phyloP scores from a whole-genome alignment of 2,888 invertebrate genomes.

The Muschampia plurimacula region DNA sequence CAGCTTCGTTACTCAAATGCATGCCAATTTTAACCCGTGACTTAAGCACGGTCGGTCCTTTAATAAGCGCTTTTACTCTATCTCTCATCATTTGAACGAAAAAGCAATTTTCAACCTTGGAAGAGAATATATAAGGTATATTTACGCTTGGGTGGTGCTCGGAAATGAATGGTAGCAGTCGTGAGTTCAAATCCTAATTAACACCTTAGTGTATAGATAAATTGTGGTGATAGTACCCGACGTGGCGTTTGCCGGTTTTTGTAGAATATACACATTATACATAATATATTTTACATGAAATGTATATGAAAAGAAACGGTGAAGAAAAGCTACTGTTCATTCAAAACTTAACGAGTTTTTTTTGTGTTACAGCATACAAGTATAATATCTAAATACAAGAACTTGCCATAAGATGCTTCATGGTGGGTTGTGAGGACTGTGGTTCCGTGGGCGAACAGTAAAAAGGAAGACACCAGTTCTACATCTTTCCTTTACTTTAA shows the following conservation, averaged over 20 bases:
- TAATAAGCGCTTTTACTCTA: conserved; percentile 77
- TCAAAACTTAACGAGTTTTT: neutral
- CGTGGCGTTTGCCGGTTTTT: conserved; percentile 62
- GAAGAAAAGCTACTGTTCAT: neutral
- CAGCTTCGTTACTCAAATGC: conserved; percentile 62
- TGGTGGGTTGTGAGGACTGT: too few relatives aligned
- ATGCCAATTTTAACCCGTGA: conserved; percentile 80
- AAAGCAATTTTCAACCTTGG: conserved; percentile 49
- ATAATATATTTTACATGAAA: conserved; percentile 35
- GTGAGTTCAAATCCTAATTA: conserved; percentile 84
- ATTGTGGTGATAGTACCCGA: conserved; percentile 73
- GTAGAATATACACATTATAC: conserved; percentile 52
- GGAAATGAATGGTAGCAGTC: conserved; percentile 70
- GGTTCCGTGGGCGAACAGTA: too few relatives aligned
- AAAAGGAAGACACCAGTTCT: too few relatives aligned
- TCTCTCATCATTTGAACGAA: conserved; percentile 64
- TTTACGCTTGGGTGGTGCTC: conserved; percentile 45
- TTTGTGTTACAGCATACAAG: too few relatives aligned
- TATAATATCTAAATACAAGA: too few relatives aligned
- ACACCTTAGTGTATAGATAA: conserved; percentile 81
- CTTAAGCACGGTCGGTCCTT: conserved; percentile 69
- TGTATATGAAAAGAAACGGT: neutral
- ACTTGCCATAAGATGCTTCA: too few relatives aligned
- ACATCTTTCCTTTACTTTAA: neutral
- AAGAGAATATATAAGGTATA: conserved; percentile 46